Percentiles rank a stretch among this genome's conserved stretches.
Evolutionary conservation across 1,140 invertebrate genomes (phyloP).

Genomic region (Mycetomoellerius zeteki): DNA sequence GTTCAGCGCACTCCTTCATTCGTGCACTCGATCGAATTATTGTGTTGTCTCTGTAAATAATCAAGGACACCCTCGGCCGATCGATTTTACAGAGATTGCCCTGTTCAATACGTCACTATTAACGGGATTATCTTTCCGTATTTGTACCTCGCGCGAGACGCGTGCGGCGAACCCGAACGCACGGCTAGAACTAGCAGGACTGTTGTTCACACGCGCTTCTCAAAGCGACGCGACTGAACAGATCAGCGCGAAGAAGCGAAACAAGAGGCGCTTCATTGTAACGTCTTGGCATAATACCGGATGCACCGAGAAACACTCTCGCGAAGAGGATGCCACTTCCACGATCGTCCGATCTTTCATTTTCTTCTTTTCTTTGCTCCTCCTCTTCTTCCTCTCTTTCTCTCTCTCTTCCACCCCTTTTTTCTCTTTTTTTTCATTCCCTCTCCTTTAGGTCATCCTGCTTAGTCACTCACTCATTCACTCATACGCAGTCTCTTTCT

Average conservation of each 20-base stretch:
- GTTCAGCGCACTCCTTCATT: not conserved
- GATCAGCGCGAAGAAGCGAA: not conserved
- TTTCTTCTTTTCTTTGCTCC: not conserved
- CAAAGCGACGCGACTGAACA: not conserved
- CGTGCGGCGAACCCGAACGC: constrained; percentile 44
- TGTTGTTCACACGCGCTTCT: constrained; percentile 30
- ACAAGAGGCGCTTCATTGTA: not conserved
- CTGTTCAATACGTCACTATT: not conserved
- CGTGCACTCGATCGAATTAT: not conserved
- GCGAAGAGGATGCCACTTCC: constrained; percentile 32
- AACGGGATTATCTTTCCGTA: not conserved
- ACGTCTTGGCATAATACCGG: constrained; percentile 10
- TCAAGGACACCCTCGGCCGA: not conserved
- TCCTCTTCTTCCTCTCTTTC: not conserved
- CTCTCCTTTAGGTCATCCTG: not conserved
- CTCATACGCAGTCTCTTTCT: not conserved
- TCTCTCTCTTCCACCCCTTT: no score
- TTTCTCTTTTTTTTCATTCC: not conserved
- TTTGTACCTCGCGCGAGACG: not conserved
- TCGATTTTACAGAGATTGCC: not conserved
- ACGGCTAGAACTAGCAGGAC: constrained; percentile 35
- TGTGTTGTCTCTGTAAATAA: not conserved
- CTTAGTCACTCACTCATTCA: constrained; percentile 14
- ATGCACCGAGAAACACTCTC: not conserved
- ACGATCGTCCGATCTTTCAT: not conserved